These are phyloP conservation scores for rabbit (Oryctolagus cuniculus) DNA, from an alignment of 2,113 vertebrate species.

Conservation along the genomic window DNA sequence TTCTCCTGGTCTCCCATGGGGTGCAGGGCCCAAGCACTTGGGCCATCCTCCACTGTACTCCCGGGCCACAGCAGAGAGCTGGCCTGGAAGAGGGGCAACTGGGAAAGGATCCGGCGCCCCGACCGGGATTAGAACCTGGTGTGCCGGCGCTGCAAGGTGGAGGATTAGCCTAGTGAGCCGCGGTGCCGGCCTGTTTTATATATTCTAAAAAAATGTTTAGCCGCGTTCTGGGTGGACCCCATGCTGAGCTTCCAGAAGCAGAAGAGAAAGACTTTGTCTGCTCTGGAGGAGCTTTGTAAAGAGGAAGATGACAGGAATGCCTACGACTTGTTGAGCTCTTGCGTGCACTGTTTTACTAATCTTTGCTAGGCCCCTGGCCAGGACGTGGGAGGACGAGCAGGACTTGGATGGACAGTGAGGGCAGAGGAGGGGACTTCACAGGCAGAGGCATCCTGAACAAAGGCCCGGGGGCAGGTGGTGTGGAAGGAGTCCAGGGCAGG, in stretches of 20 bases:
- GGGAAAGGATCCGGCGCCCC: no score
- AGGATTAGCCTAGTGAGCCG: no score
- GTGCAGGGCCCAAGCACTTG: no score
- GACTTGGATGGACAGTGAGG: neutral
- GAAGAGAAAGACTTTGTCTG: conserved; percentile 6
- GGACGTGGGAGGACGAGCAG: neutral
- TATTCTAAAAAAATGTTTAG: conserved; percentile 16
- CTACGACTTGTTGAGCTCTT: neutral
- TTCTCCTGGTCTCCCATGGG: no score
- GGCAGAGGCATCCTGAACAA: neutral
- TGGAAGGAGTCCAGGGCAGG: neutral
- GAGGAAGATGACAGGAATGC: neutral
- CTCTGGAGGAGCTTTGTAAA: neutral
- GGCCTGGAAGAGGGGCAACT: no score
- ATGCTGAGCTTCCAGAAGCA: neutral
- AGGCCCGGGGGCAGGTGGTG: neutral
- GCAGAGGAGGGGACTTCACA: neutral
- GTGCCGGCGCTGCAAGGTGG: no score
- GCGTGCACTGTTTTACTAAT: neutral
- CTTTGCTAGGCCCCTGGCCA: neutral
- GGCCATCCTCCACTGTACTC: no score
- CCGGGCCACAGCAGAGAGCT: no score
- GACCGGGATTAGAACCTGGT: no score
- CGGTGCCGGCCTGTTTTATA: no score
- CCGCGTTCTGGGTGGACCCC: neutral